Conservation (phyloP, 2,888 invertebrate species). For the Amphipyra berbera region DNA sequence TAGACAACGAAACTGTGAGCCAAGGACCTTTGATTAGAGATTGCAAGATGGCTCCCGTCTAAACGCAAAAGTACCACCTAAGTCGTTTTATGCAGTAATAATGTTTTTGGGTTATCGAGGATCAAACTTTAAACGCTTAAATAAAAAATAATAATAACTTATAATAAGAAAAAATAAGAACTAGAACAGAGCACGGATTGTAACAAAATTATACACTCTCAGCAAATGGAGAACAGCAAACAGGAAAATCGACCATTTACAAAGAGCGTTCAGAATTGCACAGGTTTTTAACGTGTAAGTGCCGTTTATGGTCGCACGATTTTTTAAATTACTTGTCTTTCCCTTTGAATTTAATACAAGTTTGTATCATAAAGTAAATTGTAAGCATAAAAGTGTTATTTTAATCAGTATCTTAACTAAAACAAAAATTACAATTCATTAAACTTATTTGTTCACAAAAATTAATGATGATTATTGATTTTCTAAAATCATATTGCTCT, state of each 20-base stretch:
- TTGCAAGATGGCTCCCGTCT: constrained; percentile 96
- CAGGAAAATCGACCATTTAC: constrained; percentile 89
- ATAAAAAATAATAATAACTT: constrained; percentile 86
- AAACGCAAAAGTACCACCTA: constrained; percentile 93
- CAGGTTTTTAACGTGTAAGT: constrained; percentile 47
- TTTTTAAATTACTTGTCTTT: constrained; percentile 41
- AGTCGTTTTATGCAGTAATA: constrained; percentile 90
- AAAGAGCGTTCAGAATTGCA: constrained; percentile 77
- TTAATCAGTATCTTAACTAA: constrained; percentile 7
- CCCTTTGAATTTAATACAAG: neutral
- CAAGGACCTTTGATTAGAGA: constrained; percentile 96
- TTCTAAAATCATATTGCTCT: constrained; percentile 26
- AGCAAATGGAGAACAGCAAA: constrained; percentile 87
- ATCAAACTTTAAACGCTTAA: constrained; percentile 79
- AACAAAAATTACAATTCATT: constrained; percentile 12
- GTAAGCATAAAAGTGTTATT: constrained; percentile 1
- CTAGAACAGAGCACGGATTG: constrained; percentile 81
- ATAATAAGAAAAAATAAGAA: constrained; percentile 84
- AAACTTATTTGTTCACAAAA: constrained; percentile 28
- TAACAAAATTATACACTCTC: constrained; percentile 84
- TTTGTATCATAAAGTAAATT: constrained; percentile 2
- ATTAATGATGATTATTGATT: constrained; percentile 46
- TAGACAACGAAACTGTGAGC: constrained; percentile 95
- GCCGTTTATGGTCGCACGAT: constrained; percentile 48
- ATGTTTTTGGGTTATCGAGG: constrained; percentile 72